Evolutionary conservation across 2,113 vertebrate species (phyloP).

Genomic region (Apodemus speciosus): DNA sequence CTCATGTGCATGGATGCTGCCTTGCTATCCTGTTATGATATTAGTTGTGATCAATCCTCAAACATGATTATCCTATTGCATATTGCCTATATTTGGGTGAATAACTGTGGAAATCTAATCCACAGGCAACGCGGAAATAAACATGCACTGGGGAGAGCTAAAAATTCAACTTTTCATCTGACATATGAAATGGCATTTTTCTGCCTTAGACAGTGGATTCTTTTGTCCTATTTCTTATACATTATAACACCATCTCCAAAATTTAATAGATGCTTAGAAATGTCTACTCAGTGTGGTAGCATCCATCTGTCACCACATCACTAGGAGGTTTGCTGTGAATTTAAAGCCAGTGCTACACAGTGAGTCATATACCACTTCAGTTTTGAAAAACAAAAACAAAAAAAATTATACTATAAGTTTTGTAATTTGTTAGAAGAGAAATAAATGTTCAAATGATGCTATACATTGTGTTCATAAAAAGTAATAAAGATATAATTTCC

Average conservation of each 20-base stretch:
- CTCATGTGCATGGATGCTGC: neutral
- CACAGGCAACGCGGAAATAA: neutral
- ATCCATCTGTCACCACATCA: neutral
- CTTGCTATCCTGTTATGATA: neutral
- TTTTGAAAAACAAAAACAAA: neutral
- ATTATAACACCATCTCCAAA: neutral
- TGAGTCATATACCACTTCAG: too few species aligned
- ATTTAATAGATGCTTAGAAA: neutral
- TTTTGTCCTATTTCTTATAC: neutral
- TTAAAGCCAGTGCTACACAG: neutral
- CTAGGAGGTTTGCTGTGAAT: too few species aligned
- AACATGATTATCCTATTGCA: neutral
- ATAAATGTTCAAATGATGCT: rapidly evolving
- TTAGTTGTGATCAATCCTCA: neutral
- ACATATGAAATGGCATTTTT: neutral
- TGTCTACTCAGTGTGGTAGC: neutral
- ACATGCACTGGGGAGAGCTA: neutral
- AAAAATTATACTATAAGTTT: neutral
- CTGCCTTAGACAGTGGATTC: neutral
- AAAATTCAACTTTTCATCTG: neutral
- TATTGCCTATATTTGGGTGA: neutral
- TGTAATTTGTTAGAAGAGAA: neutral
- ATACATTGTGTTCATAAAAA: rapidly evolving
- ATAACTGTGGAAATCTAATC: neutral
- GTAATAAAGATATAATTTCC: neutral